A percentile compares a stretch with the other conserved stretches of the same genome.
These are phyloP conservation scores for Pristionchus maxplancki DNA, from an alignment of 2,888 invertebrate species.

Conservation along the genomic window DNA sequence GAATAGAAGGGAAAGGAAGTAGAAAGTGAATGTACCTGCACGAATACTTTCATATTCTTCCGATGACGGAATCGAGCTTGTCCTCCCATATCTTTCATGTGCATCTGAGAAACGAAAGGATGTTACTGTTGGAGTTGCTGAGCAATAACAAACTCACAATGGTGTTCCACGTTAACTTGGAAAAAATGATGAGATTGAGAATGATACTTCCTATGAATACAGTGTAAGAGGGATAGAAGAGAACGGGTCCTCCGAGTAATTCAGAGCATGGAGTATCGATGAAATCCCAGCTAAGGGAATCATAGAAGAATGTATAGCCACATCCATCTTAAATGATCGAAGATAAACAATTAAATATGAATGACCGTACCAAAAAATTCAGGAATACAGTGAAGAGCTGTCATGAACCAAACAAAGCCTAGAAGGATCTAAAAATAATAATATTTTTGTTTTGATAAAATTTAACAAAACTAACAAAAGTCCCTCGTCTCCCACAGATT, in stretches of 20 bases:
- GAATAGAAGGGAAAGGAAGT: not conserved
- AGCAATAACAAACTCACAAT: not conserved
- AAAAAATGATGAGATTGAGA: conserved; percentile 39
- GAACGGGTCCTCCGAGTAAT: conserved; percentile 26
- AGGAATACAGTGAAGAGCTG: conserved; percentile 40
- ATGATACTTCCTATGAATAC: not conserved
- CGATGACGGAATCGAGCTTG: conserved; percentile 17
- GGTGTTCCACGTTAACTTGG: conserved; percentile 16
- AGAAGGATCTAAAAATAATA: conserved; percentile 33
- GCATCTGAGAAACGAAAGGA: not conserved
- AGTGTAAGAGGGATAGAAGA: conserved; percentile 32
- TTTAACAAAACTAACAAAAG: conserved; percentile 5
- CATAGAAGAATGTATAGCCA: conserved; percentile 45
- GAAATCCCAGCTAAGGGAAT: conserved; percentile 17
- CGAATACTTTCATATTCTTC: conserved; percentile 38
- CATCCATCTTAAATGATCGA: conserved; percentile 1
- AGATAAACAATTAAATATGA: not conserved
- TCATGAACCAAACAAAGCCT: conserved; percentile 10
- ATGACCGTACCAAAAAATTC: conserved; percentile 28
- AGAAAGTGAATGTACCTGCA: not conserved
- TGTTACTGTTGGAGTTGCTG: too few relatives aligned
- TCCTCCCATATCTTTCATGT: conserved; percentile 7
- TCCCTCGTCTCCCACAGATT: conserved; percentile 23
- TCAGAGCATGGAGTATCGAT: conserved; percentile 42
- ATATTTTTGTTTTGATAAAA: not conserved